These are phyloP conservation scores for Trichechus manatus DNA, from an alignment of 2,113 vertebrate genomes.

Conservation along the genomic window DNA sequence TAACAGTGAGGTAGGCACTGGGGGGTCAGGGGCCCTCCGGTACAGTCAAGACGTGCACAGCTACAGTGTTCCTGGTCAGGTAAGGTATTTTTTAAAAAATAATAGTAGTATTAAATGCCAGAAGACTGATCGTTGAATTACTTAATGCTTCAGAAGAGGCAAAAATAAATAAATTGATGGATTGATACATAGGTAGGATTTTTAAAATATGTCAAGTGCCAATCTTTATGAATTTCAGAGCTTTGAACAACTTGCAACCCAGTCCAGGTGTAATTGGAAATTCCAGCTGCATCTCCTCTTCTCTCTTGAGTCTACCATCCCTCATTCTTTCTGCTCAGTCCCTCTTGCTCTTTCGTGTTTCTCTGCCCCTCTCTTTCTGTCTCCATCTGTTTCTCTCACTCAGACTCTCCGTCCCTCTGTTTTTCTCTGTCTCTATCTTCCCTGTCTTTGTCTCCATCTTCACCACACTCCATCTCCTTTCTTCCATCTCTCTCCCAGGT, in stretches of 20 bases:
- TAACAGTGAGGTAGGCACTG: slow-evolving; percentile 50
- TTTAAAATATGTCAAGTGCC: slow-evolving; percentile 31
- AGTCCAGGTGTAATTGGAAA: slow-evolving; percentile 45
- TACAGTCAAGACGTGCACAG: neutral
- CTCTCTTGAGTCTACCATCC: neutral
- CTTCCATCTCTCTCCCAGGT: neutral
- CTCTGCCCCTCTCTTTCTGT: too few species aligned
- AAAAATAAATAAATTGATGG: slow-evolving; percentile 35
- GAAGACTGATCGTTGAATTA: slow-evolving; percentile 20
- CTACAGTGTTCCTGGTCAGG: slow-evolving; percentile 57
- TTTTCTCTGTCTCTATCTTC: slow-evolving; percentile 40
- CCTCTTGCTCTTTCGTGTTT: neutral
- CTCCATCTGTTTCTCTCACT: neutral
- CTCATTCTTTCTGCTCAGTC: neutral
- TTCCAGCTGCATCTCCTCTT: slow-evolving; percentile 26
- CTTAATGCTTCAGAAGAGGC: slow-evolving; percentile 12
- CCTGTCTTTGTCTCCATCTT: slow-evolving; percentile 43
- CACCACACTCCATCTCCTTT: neutral
- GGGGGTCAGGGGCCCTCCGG: neutral
- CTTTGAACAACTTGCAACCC: slow-evolving; percentile 56
- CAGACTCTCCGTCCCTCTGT: neutral
- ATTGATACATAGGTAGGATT: neutral
- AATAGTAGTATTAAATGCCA: slow-evolving; percentile 36
- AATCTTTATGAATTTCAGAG: slow-evolving; percentile 51
- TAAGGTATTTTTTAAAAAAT: slow-evolving; percentile 71